Evolutionary conservation across 2,888 invertebrate species (phyloP), one percentile per base, ranked within the genome.

Genomic region (Argyresthia albistria): DNA sequence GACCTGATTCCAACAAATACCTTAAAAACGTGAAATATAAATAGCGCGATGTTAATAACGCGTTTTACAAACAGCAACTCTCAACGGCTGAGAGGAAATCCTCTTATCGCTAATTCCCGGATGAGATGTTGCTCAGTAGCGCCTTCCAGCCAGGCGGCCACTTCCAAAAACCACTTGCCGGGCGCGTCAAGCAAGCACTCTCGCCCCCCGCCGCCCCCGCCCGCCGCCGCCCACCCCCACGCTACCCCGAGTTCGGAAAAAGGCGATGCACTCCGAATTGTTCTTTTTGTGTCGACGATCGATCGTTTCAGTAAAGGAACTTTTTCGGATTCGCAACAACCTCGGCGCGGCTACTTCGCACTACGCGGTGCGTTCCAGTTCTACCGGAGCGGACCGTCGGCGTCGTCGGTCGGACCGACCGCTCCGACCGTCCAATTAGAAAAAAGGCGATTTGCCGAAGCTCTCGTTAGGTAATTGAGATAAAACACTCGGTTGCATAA

Each of bases 211-310:
- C 64, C 61, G 57, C 59, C 39, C 39, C 42, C 25, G 15, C 16
- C 53, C 47, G 25, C 46, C 25, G 16, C 12, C 12, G 16, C 46
- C 50, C 51, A 55, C 58, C 60, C 59, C 64, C 67, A 76, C 69
- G 66, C 65, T 74, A 60, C 66, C 64, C 66, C 66, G 67, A 69
- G 70, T 80, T 84, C 77, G 80, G 83, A 86, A 86, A 87, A 86
- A 83, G 83, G 84, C 86, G 80, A 83, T 84, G 80, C 80, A 83
- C 80, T 81, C 80, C 70, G 72, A 73, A 83, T 82, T 84, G 86
- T 84, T 82, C 86, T 77, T 87, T 87, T 87, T 87, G 70, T 82
- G 86, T 81, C 80, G 76, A 73, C 77, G 69, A 87, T 87, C 86
- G 87, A 87, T 86, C 86, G 84, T 75, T 80, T 76, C 79, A 71